Conservation (phyloP, 2,888 invertebrate genomes). For the Pemphredon lugubris region DNA sequence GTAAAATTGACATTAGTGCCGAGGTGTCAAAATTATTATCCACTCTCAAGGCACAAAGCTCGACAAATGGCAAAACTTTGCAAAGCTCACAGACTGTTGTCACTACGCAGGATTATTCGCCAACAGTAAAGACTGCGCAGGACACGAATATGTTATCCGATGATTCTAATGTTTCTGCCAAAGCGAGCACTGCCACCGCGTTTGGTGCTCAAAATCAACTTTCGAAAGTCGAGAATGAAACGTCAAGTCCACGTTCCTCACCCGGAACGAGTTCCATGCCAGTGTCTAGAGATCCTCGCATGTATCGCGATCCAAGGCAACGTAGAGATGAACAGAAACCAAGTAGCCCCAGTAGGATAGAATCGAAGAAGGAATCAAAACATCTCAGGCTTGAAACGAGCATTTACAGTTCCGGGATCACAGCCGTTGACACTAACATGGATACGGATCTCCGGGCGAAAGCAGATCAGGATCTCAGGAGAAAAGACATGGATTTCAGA, state of each 20-base stretch:
- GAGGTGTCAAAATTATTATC: conserved; percentile 87
- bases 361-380: conserved; percentile 69
- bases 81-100: conserved; percentile 31
- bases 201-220: conserved; percentile 34
- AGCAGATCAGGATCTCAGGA: conserved; percentile 76
- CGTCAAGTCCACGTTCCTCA: conserved; percentile 71
- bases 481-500: conserved; percentile 82
- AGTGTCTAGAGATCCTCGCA: conserved; percentile 77
- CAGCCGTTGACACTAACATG: conserved; percentile 72
- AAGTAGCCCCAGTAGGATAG: conserved; percentile 65
- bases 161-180: conserved; percentile 26
- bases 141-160: conserved; percentile 30
- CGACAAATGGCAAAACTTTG: conserved; percentile 58
- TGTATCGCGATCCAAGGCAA: conserved; percentile 78
- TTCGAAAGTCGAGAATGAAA: conserved; percentile 65
- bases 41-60: conserved; percentile 81
- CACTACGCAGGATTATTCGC: conserved; percentile 30
- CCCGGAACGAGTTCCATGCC: conserved; percentile 56
- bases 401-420: conserved; percentile 80
- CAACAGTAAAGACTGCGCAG: conserved; percentile 40
- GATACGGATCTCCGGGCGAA: conserved; percentile 78
- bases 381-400: conserved; percentile 75
- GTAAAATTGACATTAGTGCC: conserved; percentile 88
- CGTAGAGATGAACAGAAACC: conserved; percentile 72
- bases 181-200: conserved; percentile 11